Conservation (phyloP, 2,113 vertebrate species). For the Dasyurus viverrinus region DNA sequence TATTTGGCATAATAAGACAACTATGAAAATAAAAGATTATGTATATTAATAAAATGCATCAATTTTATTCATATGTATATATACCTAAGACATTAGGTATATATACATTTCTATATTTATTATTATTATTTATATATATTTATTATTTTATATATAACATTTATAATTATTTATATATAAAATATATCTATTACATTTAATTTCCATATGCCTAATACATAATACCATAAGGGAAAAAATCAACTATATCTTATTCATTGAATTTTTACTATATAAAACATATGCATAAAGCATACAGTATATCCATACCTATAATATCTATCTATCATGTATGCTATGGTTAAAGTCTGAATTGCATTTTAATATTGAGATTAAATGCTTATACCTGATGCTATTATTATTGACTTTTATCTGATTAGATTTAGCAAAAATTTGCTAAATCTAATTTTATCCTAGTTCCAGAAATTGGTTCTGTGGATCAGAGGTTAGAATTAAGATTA, state of each 20-base stretch:
- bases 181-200: neutral
- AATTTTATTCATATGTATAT: neutral
- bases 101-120: too few relatives aligned
- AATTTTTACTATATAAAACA: neutral
- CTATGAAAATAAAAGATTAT: neutral
- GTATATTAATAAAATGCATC: neutral
- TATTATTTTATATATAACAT: too few relatives aligned
- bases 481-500: neutral
- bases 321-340: neutral
- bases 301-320: neutral
- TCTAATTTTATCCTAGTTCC: neutral
- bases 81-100: neutral
- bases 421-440: neutral
- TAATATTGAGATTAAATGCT: conserved; percentile 32
- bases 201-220: neutral
- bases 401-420: neutral
- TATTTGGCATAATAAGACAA: neutral
- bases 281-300: neutral
- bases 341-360: neutral
- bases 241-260: neutral
- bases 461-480: neutral
- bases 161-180: neutral
- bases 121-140: too few relatives aligned
- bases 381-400: conserved; percentile 11
- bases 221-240: neutral